Evolutionary conservation across 2,113 vertebrate genomes (phyloP), one percentile per base, ranked within the genome.

Genomic region (Arothron firmamentum): DNA sequence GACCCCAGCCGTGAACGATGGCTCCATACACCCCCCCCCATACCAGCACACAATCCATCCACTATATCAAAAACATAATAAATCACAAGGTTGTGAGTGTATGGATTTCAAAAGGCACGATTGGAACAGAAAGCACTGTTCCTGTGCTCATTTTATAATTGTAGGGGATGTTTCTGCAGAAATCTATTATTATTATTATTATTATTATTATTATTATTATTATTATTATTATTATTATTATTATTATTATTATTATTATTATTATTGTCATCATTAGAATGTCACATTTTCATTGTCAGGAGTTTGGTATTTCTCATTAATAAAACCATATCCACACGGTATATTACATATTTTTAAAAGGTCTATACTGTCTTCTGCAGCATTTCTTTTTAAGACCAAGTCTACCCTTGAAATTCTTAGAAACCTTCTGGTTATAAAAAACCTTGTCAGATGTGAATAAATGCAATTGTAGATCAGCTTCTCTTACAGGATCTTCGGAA

Each of bases 91-190:
- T 50, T 65, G 56, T 25, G 16, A 47, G 50, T 42, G 12, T 28
- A 49, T 67, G 67, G 70, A 46, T 76, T 67, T 79, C 34, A 47
- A 78, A 43, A 57, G 43, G 50, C 52, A 55, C 51, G 59, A 47
- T 67, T 70, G 57, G 72, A 77, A 38, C 31, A 51, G 70, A 83
- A 83, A 78, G 80, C 87, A 86, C 56, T 84, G 86, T 79, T 77
- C 86, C 87, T 77, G 80, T 59, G 78, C 78, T 83, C 90, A 79
- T 88, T 89, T 89, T 86, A 69, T 77, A 91, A 89, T 90, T 84
- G 84, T 86, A 87, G 80, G 80, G 76, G 86, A 89, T 78, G 86
- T 88, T 87, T 88, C 79, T 69, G 80, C 78, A 87, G 88, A 88
- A 90, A n/a, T n/a, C n/a, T n/a, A n/a, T 23, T 23, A 23, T 23